Base-by-base conservation (phyloP, 30 jellyfish, hydroid and myxozoan species). In the Turritopsis dohrnii region DNA sequence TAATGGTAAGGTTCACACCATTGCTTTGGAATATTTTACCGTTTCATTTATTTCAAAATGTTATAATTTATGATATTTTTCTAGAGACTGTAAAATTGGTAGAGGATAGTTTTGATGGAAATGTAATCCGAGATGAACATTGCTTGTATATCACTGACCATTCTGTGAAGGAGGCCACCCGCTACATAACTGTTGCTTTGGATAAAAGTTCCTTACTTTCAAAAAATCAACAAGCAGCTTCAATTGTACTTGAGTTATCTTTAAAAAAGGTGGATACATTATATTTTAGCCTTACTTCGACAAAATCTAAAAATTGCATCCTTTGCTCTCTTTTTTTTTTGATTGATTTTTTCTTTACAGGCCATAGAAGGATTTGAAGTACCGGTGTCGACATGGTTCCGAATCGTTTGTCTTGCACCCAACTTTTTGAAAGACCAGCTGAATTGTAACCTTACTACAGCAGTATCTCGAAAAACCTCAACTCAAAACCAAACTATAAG, bases 301-400 rank as follows among this genome's bases (percentile, higher is more conserved):
- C n/a, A n/a, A n/a, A n/a, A n/a, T n/a, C n/a, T n/a, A n/a, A n/a
- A n/a, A n/a, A n/a, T n/a, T n/a, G n/a, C 60, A 41, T 3, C 60
- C 60, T 13, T 41, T 41, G n/a, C 60, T 3, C 60, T 41, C 60
- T 3, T 41, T 3, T 41, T 41, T 3, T 41, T 41, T 3, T 3
- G 5, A 41, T 41, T 5, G 9, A 3, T 5, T 41, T 41, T 41
- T 41, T 5, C 13, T 41, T 41, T 41, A 13, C 60, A 69, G 77
- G 30, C 8, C 30, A 27, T 69, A n/a, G 77, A 69, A n/a, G 77
- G 77, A 69, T 69, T 69, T 69, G 77, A 69, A n/a, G 30, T 69
- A n/a, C 77, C 77, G 9, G 77, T 69, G 28, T 69, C 77, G 9
- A n/a, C 77, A 23, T 69, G 77, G 77, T 19, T 69, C 19, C 77